A percentile compares a stretch with the other conserved stretches of the same genome.
Conservation (phyloP, 2,888 invertebrate species). For the Leptopilina syphax region DNA sequence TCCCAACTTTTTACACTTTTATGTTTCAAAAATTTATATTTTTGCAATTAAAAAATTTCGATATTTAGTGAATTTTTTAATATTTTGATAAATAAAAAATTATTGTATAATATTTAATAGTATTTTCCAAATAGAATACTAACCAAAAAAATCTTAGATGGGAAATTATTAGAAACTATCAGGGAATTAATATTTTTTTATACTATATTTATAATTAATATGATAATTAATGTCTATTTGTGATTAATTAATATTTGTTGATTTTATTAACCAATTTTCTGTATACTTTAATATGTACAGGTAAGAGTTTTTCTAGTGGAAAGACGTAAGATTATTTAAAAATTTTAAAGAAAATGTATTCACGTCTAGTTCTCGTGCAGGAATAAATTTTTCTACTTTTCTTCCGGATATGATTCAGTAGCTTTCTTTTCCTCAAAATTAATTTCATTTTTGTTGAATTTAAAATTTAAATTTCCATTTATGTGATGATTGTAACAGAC, state of each 20-base stretch:
- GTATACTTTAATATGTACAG: background rate
- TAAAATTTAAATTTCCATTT: background rate
- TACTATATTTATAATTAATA: background rate
- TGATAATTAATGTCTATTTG: too few relatives aligned
- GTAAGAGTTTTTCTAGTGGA: constrained; percentile 1
- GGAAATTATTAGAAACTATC: too few relatives aligned
- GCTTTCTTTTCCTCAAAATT: background rate
- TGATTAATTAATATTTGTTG: background rate
- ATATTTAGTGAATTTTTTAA: too few relatives aligned
- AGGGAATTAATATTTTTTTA: background rate
- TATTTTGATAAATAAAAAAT: too few relatives aligned
- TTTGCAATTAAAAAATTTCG: too few relatives aligned
- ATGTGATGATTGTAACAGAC: too few relatives aligned
- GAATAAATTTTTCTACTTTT: background rate
- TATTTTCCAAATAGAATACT: too few relatives aligned
- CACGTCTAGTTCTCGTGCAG: constrained; percentile 3
- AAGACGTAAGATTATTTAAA: constrained; percentile 14
- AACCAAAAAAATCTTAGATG: too few relatives aligned
- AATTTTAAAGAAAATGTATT: background rate
- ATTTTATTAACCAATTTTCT: background rate
- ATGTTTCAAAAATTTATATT: too few relatives aligned
- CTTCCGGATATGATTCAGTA: background rate
- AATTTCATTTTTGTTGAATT: background rate
- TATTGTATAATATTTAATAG: too few relatives aligned
- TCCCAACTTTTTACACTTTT: too few relatives aligned